Evolutionary conservation across 2,113 vertebrate genomes (phyloP), one percentile per base, ranked within the genome.

Genomic region (Probosciger aterrimus): DNA sequence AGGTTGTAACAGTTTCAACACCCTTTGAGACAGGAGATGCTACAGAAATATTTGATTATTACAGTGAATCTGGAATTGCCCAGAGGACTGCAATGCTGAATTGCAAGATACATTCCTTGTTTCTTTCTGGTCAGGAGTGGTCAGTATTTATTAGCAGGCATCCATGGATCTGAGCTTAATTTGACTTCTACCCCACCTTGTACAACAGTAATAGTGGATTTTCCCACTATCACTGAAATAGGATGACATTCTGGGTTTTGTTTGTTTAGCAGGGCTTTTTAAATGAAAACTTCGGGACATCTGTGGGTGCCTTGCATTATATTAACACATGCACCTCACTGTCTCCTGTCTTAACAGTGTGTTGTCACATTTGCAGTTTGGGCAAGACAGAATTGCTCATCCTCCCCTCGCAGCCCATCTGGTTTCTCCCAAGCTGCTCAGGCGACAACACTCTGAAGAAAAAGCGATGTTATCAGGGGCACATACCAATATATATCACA

Each of bases 341-440:
- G 94, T 95, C 92, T 95, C 93, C 92, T 96, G 95, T 86, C 95
- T 97, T 94, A 96, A 96, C 96, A 97, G 96, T 97, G 93, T 89
- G 94, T 86, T 97, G 97, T 88, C 70, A 80, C 84, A 59, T 95
- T 95, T 97, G 96, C 96, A 95, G 95, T 95, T 96, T 95, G 92
- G 97, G 96, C 89, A 95, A 95, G 95, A 96, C 90, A 94, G 91
- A 96, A 94, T 79, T 76, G 96, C 92, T 97, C 90, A 77, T 94
- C 90, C 92, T 93, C 91, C 94, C 93, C 97, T 96, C 85, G 30
- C 46, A 69, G 97, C 93, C 97, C 97, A 97, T 97, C 97, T 98
- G 97, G 91, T 90, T 97, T 93, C 87, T 92, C 95, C 97, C 92
- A 93, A 95, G 92, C 90, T 96, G 95, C 91, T 90, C 88, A 95